Conservation (phyloP, 2,113 vertebrate genomes). For the Platichthys flesus region DNA sequence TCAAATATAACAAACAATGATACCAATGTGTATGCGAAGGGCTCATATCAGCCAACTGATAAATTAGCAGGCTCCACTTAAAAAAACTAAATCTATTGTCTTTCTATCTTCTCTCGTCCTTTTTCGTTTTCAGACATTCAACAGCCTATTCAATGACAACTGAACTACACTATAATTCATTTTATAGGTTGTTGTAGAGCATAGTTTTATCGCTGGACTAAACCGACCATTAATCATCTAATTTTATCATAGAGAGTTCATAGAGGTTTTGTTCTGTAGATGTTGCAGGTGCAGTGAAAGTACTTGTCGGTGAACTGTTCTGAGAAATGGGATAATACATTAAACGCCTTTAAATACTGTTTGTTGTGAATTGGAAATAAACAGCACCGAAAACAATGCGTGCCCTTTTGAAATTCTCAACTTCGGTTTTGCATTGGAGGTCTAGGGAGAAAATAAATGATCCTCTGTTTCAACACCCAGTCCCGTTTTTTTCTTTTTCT, state of each 20-base stretch:
- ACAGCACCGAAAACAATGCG: neutral
- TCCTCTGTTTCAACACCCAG: slow-evolving; percentile 17
- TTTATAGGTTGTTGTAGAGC: neutral
- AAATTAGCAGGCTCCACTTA: too few species aligned
- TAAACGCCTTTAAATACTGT: neutral
- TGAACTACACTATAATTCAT: neutral
- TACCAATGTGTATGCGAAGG: too few species aligned
- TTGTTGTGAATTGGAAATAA: neutral
- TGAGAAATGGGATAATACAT: neutral
- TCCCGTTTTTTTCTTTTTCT: neutral
- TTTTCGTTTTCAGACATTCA: neutral
- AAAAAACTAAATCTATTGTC: too few species aligned
- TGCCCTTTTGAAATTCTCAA: neutral
- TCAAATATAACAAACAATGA: neutral
- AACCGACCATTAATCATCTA: neutral
- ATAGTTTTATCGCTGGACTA: neutral
- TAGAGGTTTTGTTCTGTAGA: neutral
- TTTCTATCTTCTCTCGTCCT: neutral
- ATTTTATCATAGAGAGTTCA: neutral
- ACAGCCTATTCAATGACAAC: neutral
- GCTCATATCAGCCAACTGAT: too few species aligned
- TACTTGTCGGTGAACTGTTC: neutral
- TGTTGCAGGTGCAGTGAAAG: neutral
- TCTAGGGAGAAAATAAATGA: slow-evolving; percentile 1
- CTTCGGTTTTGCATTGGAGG: slow-evolving; percentile 9